Evolutionary conservation across 2,888 invertebrate species (phyloP).

Genomic region (Creontiades dilutus): DNA sequence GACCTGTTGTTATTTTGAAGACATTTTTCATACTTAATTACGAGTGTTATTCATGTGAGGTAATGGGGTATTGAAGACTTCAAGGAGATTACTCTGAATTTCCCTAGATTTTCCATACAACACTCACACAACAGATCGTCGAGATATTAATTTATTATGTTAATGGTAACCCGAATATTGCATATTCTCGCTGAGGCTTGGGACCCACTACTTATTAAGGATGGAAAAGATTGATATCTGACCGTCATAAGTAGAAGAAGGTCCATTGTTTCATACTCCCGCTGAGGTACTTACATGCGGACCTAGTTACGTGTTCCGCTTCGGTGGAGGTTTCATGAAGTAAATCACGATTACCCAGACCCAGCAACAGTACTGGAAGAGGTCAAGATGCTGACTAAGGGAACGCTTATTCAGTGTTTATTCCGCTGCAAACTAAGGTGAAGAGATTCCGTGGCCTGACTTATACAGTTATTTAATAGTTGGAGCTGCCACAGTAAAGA

Average conservation of each 20-base stretch:
- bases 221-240: constrained; percentile 13
- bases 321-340: not conserved
- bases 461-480: too few species aligned
- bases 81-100: not conserved
- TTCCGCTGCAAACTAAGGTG: too few species aligned
- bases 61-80: not conserved
- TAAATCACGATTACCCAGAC: not conserved
- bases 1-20: too few species aligned
- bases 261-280: not conserved
- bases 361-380: too few species aligned
- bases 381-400: too few species aligned
- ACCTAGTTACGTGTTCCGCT: not conserved
- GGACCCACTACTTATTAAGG: not conserved
- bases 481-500: too few species aligned
- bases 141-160: not conserved
- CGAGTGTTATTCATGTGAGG: too few species aligned
- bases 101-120: not conserved
- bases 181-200: not conserved
- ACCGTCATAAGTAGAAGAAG: not conserved
- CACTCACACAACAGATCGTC: not conserved
- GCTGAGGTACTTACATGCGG: not conserved
- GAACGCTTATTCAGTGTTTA: too few species aligned
- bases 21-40: too few species aligned
- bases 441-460: too few species aligned
- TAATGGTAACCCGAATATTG: not conserved